Conservation (phyloP, 2,888 invertebrate species). For the Chorisops tibialis region DNA sequence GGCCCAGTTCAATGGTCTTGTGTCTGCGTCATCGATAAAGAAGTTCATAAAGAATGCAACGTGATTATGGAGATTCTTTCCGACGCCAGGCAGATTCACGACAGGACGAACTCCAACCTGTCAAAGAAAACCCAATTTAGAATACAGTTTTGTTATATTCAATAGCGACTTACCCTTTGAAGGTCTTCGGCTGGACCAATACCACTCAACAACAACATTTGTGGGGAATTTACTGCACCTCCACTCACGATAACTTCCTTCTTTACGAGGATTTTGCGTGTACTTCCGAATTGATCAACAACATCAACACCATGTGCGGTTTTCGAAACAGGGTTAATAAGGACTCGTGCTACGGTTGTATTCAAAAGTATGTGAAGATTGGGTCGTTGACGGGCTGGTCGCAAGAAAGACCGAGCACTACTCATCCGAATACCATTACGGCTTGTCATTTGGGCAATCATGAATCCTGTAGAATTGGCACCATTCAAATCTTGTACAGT, state of each 20-base stretch:
- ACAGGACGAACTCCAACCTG: constrained; percentile 63
- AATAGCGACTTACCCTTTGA: constrained; percentile 50
- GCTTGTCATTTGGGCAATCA: constrained; percentile 84
- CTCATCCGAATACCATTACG: constrained; percentile 82
- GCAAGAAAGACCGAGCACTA: constrained; percentile 75
- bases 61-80: constrained; percentile 81
- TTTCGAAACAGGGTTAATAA: constrained; percentile 71
- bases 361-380: constrained; percentile 83
- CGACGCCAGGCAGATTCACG: constrained; percentile 76
- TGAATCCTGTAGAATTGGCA: constrained; percentile 73
- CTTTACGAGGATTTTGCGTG: constrained; percentile 65
- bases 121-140: constrained; percentile 32
- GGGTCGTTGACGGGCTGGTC: constrained; percentile 69
- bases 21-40: constrained; percentile 79
- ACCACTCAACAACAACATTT: constrained; percentile 86
- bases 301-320: constrained; percentile 74
- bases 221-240: constrained; percentile 92
- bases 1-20: constrained; percentile 84
- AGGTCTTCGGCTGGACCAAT: constrained; percentile 76
- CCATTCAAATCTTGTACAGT: constrained; percentile 79
- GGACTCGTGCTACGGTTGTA: constrained; percentile 71
- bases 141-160: constrained; percentile 39
- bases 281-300: constrained; percentile 52
- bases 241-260: constrained; percentile 76
- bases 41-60: constrained; percentile 78